Percentiles rank a stretch among this genome's conserved stretches.
Conservation (phyloP, 1,140 invertebrate species). For the Drosophila bipectinata region DNA sequence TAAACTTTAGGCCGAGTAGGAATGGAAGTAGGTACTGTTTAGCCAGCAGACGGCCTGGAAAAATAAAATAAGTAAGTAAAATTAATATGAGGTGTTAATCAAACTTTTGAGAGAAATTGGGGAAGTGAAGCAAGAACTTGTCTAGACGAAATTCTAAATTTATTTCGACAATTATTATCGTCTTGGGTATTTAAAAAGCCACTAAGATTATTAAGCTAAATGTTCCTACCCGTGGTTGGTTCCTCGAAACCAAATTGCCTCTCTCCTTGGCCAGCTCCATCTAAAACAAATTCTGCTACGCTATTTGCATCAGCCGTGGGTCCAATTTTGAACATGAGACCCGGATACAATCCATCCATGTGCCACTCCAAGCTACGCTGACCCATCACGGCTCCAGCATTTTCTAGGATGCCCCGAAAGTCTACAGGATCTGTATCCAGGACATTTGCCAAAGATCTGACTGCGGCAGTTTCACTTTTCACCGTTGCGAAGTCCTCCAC, state of each 20-base stretch:
- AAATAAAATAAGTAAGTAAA: not conserved
- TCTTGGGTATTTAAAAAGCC: too few relatives aligned
- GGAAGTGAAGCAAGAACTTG: not conserved
- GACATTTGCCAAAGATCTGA: constrained; percentile 85
- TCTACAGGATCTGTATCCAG: constrained; percentile 89
- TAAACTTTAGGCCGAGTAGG: constrained; percentile 90
- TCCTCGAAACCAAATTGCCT: constrained; percentile 84
- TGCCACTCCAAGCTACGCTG: constrained; percentile 90
- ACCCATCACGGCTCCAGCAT: constrained; percentile 88
- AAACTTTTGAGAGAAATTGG: not conserved
- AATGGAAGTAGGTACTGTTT: constrained; percentile 89
- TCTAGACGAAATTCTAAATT: too few relatives aligned
- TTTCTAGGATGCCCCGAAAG: constrained; percentile 88
- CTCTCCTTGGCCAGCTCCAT: constrained; percentile 85
- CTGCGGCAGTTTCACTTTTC: constrained; percentile 85
- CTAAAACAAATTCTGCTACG: constrained; percentile 89
- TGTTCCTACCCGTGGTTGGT: constrained; percentile 83
- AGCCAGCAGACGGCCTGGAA: constrained; percentile 88
- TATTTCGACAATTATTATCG: too few relatives aligned
- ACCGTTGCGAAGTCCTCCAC: constrained; percentile 86
- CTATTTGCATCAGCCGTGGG: constrained; percentile 87
- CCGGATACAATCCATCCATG: constrained; percentile 88
- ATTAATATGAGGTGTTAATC: not conserved
- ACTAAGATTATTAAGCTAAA: not conserved
- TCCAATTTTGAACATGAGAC: constrained; percentile 88